phyloP scores from a whole-genome alignment of 2,888 invertebrate species.

The Tetropium fuscum region DNA sequence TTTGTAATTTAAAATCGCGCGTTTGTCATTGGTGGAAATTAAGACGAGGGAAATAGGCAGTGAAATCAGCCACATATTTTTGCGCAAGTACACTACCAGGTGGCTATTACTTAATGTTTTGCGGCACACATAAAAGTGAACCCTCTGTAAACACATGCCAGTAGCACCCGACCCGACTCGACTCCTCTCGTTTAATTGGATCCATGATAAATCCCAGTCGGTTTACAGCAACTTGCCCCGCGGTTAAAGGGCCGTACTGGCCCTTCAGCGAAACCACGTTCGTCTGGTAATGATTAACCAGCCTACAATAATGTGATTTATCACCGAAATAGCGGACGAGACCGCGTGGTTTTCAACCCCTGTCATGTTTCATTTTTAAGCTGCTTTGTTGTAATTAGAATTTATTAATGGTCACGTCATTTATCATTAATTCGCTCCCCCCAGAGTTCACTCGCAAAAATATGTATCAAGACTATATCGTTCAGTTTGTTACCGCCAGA shows the following conservation, averaged over 20 bases:
- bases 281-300: background rate
- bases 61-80: too few relatives aligned
- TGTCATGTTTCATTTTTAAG: slow-evolving; percentile 54
- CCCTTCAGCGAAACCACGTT: background rate
- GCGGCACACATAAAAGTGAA: too few relatives aligned
- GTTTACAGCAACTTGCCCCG: slow-evolving; percentile 5
- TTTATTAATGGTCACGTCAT: slow-evolving; percentile 53
- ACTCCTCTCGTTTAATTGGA: slow-evolving; percentile 12
- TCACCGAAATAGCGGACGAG: slow-evolving; percentile 29
- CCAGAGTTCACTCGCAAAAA: too few relatives aligned
- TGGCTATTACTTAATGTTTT: too few relatives aligned
- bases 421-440: too few relatives aligned
- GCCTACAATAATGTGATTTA: slow-evolving; percentile 29
- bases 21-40: too few relatives aligned
- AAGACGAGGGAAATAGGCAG: too few relatives aligned
- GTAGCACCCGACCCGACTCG: slow-evolving; percentile 4
- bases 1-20: too few relatives aligned
- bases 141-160: too few relatives aligned
- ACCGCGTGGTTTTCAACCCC: slow-evolving; percentile 43
- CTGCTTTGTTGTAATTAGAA: slow-evolving; percentile 56
- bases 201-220: slow-evolving; percentile 10
- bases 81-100: too few relatives aligned
- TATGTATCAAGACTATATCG: too few relatives aligned
- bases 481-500: too few relatives aligned
- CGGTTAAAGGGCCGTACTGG: background rate